Evolutionary conservation across 2,888 invertebrate genomes (phyloP), one percentile per base, ranked within the genome.

Genomic region (Lasioglossum figueresi): DNA sequence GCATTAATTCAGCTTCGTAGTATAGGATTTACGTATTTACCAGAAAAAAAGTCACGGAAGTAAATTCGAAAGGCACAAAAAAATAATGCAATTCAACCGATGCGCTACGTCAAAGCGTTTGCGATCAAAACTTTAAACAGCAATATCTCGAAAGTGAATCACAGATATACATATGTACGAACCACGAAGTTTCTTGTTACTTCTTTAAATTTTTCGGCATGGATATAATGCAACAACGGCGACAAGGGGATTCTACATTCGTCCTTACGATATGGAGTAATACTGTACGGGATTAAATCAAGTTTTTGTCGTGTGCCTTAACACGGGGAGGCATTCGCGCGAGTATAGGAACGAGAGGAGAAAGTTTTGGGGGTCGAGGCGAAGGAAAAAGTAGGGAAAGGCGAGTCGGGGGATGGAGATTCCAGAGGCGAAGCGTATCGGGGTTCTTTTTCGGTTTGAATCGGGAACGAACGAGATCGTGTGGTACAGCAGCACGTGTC

Each of bases 401-500:
- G n/a, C 23, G 37, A 34, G 40, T 5, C 43, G 79, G 23, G 59
- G 75, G 75, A 52, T 40, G 45, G 66, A 73, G 81, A 45, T n/a
- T 48, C 37, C 68, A 56, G 68, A 76, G 75, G 52, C 80, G 80
- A 79, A 71, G 76, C 72, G 75, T 52, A 68, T 76, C 78, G 80
- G 83, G 86, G 72, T 86, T 80, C 89, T 88, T 88, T 89, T 87
- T 87, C 88, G 83, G 74, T 86, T 89, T 78, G 76, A 73, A 73
- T 48, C 79, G 43, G 73, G 70, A 77, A 81, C 75, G 82, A 85
- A 79, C 76, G 83, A 86, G 78, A 88, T 79, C 83, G 88, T 80
- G 80, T 37, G 63, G 70, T 37, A 72, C 48, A 81, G 78, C 77
- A 88, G 90, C 93, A 92, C 93, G 93, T 92, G 93, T 90, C 93